Evolutionary conservation across 2,113 vertebrate genomes (phyloP), one percentile per base, ranked within the genome.

Genomic region (Mustelus asterias): DNA sequence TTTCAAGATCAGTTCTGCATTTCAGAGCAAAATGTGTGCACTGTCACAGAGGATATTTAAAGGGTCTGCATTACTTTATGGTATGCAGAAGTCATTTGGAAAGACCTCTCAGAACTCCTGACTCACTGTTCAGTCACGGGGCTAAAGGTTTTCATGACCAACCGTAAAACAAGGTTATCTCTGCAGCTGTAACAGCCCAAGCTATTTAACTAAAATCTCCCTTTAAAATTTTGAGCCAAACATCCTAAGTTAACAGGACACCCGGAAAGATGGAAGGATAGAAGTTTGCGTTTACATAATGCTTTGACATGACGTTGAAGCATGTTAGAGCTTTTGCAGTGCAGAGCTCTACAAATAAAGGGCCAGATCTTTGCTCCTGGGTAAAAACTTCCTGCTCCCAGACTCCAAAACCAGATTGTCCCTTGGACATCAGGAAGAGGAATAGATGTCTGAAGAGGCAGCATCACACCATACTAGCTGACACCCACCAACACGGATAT

Each of bases 1-100:
- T 94, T 94, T 94, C 65, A 94, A 94, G 92, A 94, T 69, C 63
- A 94, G 92, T 69, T 94, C 92, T 94, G 63, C n/a, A 94, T 69
- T 94, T 41, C 92, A 94, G 37, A 44, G 65, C 14, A 37, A 69
- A 94, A 94, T 24, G 37, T 69, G 54, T 90, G 48, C 3, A 65
- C 33, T 67, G 7, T 69, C 69, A 94, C n/a, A 24, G 63, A 37
- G 60, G 29, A 93, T 58, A 89, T 60, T 90, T 65, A 93, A 90
- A 37, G 37, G 22, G 13, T 69, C 65, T 7, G 37, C 14, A 41
- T 94, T 94, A 44, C 92, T 69, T 63, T 94, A 10, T 69, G 65
- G 37, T 1, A 26, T 94, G 92, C n/a, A n/a, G 65, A 94, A 94
- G 44, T 94, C 65, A 94, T 69, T 94, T 94, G 69, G 65, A 44